These are phyloP conservation scores for Scomber japonicus DNA, from an alignment of 2,113 vertebrate genomes.

Conservation along the genomic window DNA sequence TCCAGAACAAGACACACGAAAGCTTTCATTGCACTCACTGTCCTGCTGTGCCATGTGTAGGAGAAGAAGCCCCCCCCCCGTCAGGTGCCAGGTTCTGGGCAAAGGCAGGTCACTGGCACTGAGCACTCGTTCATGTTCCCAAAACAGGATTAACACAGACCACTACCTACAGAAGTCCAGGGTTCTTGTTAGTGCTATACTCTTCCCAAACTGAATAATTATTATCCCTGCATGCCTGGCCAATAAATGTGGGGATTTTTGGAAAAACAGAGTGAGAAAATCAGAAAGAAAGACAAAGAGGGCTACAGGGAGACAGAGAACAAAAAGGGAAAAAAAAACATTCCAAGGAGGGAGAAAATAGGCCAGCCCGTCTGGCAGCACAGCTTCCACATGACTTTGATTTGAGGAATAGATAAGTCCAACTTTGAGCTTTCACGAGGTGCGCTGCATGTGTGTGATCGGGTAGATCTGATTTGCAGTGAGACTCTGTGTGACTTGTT, in stretches of 20 bases:
- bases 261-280: constrained; percentile 23
- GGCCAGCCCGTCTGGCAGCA: constrained; percentile 69
- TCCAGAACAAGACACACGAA: constrained; percentile 50
- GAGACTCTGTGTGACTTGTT: constrained; percentile 27
- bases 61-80: constrained; percentile 72
- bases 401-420: constrained; percentile 76
- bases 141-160: constrained; percentile 78
- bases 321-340: constrained; percentile 49
- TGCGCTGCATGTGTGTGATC: constrained; percentile 37
- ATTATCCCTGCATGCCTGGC: constrained; percentile 39
- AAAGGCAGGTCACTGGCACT: constrained; percentile 72
- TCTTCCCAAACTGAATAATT: constrained; percentile 65
- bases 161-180: constrained; percentile 66
- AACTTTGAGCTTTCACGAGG: constrained; percentile 65
- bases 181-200: constrained; percentile 54
- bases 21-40: constrained; percentile 46
- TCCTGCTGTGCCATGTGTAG: constrained; percentile 56
- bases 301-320: constrained; percentile 2
- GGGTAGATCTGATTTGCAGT: constrained; percentile 33
- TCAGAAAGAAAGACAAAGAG: constrained; percentile 43
- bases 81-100: constrained; percentile 79
- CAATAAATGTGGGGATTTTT: constrained; percentile 41
- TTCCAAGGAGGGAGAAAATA: constrained; percentile 76
- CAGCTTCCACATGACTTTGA: constrained; percentile 78
- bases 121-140: constrained; percentile 66